phyloP scores from a whole-genome alignment of 1,140 invertebrate genomes.

The Archegozetes longisetosus region DNA sequence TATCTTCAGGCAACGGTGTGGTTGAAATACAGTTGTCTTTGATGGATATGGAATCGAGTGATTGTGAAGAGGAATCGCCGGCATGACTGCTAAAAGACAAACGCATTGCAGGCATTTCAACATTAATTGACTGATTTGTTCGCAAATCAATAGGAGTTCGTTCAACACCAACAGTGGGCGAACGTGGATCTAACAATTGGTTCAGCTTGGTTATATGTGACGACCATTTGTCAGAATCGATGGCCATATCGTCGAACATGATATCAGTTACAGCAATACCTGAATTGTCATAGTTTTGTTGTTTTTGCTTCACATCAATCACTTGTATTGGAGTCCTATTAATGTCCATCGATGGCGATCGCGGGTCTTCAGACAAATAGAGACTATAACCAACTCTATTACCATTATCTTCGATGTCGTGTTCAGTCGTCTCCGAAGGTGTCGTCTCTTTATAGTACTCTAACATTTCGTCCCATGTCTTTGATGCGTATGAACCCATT shows the following conservation, averaged over 20 bases:
- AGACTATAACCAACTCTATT: background rate
- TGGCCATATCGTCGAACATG: background rate
- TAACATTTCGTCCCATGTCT: background rate
- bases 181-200: background rate
- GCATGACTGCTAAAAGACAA: background rate
- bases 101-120: background rate
- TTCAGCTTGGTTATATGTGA: background rate
- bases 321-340: background rate
- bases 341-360: background rate
- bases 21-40: no score
- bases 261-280: no score
- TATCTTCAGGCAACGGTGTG: no score
- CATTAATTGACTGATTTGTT: background rate
- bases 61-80: background rate
- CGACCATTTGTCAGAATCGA: background rate
- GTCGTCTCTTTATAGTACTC: background rate
- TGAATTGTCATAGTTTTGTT: no score
- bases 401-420: background rate
- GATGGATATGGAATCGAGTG: background rate
- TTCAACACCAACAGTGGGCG: background rate
- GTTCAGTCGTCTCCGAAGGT: background rate
- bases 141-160: background rate
- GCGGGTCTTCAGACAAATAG: background rate
- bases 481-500: background rate
- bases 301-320: background rate